Percentiles rank a stretch among this genome's conserved stretches.
phyloP scores from a whole-genome alignment of 2,797 vertebrate genomes.

The Catharus ustulatus region DNA sequence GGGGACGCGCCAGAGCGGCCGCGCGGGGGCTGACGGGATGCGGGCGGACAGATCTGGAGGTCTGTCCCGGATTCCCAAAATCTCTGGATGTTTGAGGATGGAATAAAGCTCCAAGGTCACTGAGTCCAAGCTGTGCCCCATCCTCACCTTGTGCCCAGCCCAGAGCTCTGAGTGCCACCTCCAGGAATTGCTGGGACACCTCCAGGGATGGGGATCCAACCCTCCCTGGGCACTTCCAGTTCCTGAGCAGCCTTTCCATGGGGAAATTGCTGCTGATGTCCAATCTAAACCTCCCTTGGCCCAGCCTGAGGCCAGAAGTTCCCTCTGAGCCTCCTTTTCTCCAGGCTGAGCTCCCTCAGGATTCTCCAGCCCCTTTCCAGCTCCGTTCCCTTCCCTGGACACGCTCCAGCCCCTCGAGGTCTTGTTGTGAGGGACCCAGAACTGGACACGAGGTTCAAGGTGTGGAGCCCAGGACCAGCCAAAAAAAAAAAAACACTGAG shows the following conservation, averaged over 20 bases:
- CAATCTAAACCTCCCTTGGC: background rate
- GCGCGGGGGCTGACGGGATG: background rate
- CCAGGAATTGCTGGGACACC: rapidly evolving
- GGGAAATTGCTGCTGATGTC: background rate
- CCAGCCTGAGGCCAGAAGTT: no score
- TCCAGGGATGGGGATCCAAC: background rate
- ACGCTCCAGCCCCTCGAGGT: background rate
- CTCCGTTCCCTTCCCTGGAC: background rate
- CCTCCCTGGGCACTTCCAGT: background rate
- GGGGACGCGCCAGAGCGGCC: background rate
- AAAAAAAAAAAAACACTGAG: background rate
- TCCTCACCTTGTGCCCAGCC: rapidly evolving
- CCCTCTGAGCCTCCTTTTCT: no score
- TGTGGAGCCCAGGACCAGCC: background rate
- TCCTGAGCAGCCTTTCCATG: background rate
- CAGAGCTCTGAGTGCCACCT: background rate
- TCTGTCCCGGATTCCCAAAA: rapidly evolving
- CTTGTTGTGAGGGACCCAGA: no score
- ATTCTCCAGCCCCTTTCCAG: background rate
- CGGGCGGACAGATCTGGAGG: background rate
- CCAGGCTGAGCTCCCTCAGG: background rate
- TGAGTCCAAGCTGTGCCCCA: rapidly evolving
- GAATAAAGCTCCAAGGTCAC: rapidly evolving
- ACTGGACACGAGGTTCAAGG: background rate
- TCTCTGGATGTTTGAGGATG: rapidly evolving